Percentiles rank a stretch among this genome's conserved stretches.
Conservation (phyloP, 1,140 invertebrate species). For the Drosophila kikkawai region DNA sequence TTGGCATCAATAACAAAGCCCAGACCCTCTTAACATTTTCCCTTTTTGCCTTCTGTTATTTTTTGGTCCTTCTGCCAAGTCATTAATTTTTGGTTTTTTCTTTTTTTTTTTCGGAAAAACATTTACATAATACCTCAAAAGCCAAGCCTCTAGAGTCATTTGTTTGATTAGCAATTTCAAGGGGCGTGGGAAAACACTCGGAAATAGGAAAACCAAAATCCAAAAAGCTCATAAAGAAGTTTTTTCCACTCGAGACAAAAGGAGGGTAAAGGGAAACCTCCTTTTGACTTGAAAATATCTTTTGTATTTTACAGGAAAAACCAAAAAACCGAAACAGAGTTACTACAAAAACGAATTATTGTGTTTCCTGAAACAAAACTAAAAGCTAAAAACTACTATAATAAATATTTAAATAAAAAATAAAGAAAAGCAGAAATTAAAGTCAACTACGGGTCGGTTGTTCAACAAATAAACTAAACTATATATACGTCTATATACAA, state of each 20-base stretch:
- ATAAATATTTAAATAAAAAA: constrained; percentile 20
- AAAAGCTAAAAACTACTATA: constrained; percentile 43
- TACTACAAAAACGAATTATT: constrained; percentile 34
- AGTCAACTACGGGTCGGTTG: constrained; percentile 54
- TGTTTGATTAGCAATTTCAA: constrained; percentile 51
- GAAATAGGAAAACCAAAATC: constrained; percentile 13
- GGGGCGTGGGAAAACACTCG: constrained; percentile 37
- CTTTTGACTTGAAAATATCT: background rate
- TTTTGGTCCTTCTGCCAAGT: constrained; percentile 46
- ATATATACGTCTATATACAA: constrained; percentile 38
- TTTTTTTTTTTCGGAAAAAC: constrained; percentile 6
- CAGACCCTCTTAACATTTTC: constrained; percentile 31
- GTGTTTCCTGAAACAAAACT: constrained; percentile 49
- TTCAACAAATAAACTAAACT: constrained; percentile 15
- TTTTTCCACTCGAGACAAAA: background rate
- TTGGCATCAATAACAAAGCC: constrained; percentile 17
- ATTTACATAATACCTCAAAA: constrained; percentile 46
- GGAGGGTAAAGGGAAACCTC: background rate
- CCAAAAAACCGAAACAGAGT: constrained; percentile 21
- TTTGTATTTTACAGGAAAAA: constrained; percentile 23
- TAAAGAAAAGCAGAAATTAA: constrained; percentile 27
- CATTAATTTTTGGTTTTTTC: constrained; percentile 69
- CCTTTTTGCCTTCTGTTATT: constrained; percentile 4
- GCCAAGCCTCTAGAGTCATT: constrained; percentile 27
- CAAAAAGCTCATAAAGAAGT: constrained; percentile 33